Evolutionary conservation across 2,888 invertebrate species (phyloP).

Genomic region (Yponomeuta cagnagella): DNA sequence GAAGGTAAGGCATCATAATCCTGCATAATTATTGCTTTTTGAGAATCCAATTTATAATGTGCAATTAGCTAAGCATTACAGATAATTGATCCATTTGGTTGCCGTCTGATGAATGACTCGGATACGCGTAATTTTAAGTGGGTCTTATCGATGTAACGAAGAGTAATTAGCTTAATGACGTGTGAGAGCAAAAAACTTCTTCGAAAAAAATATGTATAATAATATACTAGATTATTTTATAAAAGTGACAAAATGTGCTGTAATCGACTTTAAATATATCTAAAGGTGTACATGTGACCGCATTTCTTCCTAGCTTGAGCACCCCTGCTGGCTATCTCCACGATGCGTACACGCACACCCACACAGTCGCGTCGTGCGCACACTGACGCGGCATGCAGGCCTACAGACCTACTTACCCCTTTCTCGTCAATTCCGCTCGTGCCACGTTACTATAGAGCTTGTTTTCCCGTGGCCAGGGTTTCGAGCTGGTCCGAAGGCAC

Average conservation of each 20-base stretch:
- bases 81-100: background rate
- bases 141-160: background rate
- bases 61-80: background rate
- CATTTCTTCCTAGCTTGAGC: constrained; percentile 62
- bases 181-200: background rate
- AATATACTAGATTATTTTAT: too few species aligned
- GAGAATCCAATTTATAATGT: background rate
- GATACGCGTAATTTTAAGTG: background rate
- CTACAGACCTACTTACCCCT: constrained; percentile 70
- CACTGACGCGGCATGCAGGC: constrained; percentile 48
- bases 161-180: background rate
- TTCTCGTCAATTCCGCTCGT: constrained; percentile 44
- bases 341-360: constrained; percentile 63
- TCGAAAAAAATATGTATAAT: too few species aligned
- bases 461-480: constrained; percentile 29
- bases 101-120: background rate
- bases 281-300: constrained; percentile 22
- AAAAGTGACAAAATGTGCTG: too few species aligned
- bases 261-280: too few species aligned
- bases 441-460: constrained; percentile 30
- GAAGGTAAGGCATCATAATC: constrained; percentile 1
- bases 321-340: constrained; percentile 63
- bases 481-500: constrained; percentile 33
- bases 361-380: constrained; percentile 34
- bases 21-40: background rate